Base-by-base conservation (phyloP, 2,797 vertebrate species). In the Astyanax mexicanus region DNA sequence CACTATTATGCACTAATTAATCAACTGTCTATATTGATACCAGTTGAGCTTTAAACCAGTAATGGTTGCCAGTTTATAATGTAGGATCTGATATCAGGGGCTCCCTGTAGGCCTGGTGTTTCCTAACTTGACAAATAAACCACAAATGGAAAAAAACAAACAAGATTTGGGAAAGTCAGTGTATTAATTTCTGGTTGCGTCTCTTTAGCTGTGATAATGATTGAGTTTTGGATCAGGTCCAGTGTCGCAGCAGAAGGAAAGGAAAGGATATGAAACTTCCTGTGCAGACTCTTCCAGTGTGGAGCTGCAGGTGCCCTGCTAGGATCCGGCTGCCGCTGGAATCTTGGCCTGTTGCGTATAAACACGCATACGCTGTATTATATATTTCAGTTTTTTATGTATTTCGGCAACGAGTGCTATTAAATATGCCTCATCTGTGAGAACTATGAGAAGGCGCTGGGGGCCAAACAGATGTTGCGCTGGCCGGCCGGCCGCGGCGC, bases 191-290 rank as follows among this genome's bases (percentile, higher is more conserved):
- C 29, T 57, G 60, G 55, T 44, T 64, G 49, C 4, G 42, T 13
- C 55, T 29, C 45, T 40, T 66, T 47, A 88, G n/a, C 90, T 86
- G 86, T 88, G 90, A 89, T 91, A 90, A 42, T 94, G 91, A 91
- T 89, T 86, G 79, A 87, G 85, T 92, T 88, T 83, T 91, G 90
- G 92, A 94, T 88, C 67, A 38, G 82, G 84, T 93, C 92, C 89
- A 92, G 84, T 78, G 72, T 81, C 83, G 83, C 84, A 90, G 83
- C 92, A 91, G 90, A 95, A 93, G 92, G 91, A 78, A 61, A 49
- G 90, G 90, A 92, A 92, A 95, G 93, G 92, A 94, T 93, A 94
- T 94, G 93, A 94, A 90, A 92, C 92, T 95, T 97, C 94, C 94
- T 96, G 93, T 86, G 38, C 89, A 93, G 92, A 92, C 93, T 76